Conservation (phyloP, 1,140 invertebrate genomes). For the Trichonephila clavipes region DNA sequence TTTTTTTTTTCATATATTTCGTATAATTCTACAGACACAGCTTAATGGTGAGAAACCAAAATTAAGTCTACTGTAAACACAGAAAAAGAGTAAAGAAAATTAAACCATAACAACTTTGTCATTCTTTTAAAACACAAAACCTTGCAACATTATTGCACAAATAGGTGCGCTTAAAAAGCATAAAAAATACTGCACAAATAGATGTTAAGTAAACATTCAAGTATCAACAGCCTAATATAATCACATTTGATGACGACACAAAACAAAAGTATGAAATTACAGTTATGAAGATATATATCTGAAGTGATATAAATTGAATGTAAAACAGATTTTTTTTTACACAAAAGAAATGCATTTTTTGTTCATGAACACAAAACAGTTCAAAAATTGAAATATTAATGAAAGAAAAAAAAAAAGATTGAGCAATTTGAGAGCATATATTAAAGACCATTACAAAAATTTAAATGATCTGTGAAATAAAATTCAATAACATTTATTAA, state of each 20-base stretch:
- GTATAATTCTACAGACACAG: constrained; percentile 17
- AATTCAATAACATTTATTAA: too few relatives aligned
- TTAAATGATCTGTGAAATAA: too few relatives aligned
- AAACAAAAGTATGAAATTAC: too few relatives aligned
- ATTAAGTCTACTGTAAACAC: constrained; percentile 9
- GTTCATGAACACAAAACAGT: too few relatives aligned
- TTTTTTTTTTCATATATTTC: not conserved
- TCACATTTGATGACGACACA: not conserved
- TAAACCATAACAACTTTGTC: not conserved
- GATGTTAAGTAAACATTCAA: constrained; percentile 31
- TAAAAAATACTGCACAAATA: constrained; percentile 7
- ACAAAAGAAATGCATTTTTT: too few relatives aligned
- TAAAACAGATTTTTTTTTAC: too few relatives aligned
- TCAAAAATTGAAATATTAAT: too few relatives aligned
- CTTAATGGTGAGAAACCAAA: not conserved
- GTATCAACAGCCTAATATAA: constrained; percentile 14
- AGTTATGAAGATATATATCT: too few relatives aligned
- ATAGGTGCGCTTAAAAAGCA: not conserved
- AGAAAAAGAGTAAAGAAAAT: not conserved
- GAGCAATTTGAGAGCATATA: too few relatives aligned
- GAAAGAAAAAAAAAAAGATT: too few relatives aligned
- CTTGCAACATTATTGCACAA: constrained; percentile 2
- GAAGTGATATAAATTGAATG: too few relatives aligned
- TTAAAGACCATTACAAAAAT: too few relatives aligned
- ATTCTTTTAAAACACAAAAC: not conserved